Evolutionary conservation across 1,140 invertebrate species (phyloP).

Genomic region (Drepana arcuata): DNA sequence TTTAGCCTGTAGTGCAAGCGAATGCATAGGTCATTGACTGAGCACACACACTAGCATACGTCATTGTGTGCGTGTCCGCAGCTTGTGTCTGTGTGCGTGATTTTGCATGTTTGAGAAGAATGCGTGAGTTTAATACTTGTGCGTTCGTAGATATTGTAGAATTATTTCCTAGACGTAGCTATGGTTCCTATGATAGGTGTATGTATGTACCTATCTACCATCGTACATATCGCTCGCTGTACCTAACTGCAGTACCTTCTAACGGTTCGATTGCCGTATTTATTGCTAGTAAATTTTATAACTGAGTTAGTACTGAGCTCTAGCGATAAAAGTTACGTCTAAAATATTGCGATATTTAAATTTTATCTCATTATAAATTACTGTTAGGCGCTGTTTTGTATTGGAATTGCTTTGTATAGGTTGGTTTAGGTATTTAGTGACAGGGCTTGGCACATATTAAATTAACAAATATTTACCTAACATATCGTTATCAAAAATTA

Average conservation of each 20-base stretch:
- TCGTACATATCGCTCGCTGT: no score
- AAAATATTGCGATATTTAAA: constrained; percentile 15
- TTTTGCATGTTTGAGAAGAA: constrained; percentile 69
- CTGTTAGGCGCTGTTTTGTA: no score
- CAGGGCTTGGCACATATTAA: no score
- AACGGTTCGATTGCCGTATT: constrained; percentile 39
- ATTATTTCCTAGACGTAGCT: constrained; percentile 66
- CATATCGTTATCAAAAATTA: no score
- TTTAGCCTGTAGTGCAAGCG: constrained; percentile 65
- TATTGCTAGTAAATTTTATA: constrained; percentile 43
- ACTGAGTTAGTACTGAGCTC: constrained; percentile 27
- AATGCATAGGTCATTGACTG: constrained; percentile 61
- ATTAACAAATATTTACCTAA: no score
- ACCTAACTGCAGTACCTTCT: no score
- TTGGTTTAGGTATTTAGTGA: no score
- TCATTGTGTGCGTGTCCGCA: constrained; percentile 18
- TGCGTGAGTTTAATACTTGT: constrained; percentile 51
- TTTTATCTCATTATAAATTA: no score
- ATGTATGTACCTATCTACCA: no score
- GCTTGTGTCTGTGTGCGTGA: constrained; percentile 36
- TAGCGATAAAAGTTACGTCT: constrained; percentile 31
- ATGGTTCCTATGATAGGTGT: constrained; percentile 23
- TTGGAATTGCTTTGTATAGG: no score
- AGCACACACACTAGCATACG: constrained; percentile 46
- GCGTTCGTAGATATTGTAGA: constrained; percentile 62